These are phyloP conservation scores for Aricia agestis DNA, from an alignment of 1,140 invertebrate species.

Conservation along the genomic window DNA sequence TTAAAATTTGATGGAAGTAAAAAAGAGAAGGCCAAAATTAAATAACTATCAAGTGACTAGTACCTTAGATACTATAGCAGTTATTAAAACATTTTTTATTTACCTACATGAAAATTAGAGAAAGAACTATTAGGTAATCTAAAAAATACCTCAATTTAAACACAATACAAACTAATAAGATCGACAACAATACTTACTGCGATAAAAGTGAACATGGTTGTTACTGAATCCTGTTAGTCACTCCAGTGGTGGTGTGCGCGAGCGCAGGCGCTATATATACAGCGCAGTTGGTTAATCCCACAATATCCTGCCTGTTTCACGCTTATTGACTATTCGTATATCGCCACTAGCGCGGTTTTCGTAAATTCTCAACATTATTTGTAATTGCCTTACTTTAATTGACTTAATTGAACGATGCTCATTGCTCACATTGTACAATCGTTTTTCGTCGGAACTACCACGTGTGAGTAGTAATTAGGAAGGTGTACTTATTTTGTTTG, in stretches of 20 bases:
- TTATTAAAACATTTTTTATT: too few relatives aligned
- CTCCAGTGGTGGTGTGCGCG: conserved; percentile 14
- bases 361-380: conserved; percentile 48
- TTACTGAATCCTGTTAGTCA: background rate
- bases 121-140: too few relatives aligned
- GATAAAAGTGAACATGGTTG: conserved; percentile 48
- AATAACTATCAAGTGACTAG: too few relatives aligned
- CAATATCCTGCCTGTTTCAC: conserved; percentile 57
- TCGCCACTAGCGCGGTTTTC: conserved; percentile 43
- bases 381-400: conserved; percentile 25
- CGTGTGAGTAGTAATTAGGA: background rate
- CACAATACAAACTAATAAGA: background rate
- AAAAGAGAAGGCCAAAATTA: too few relatives aligned
- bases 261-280: conserved; percentile 48
- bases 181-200: conserved; percentile 42
- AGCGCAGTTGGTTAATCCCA: conserved; percentile 45
- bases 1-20: too few relatives aligned
- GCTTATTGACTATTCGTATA: conserved; percentile 64
- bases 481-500: background rate
- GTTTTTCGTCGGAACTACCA: background rate
- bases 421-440: background rate
- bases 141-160: background rate
- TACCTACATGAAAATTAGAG: too few relatives aligned
- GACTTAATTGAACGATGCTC: conserved; percentile 1
- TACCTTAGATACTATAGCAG: too few relatives aligned